These are phyloP conservation scores for Leucophenga montana DNA, from an alignment of 2,888 invertebrate species.

Conservation along the genomic window DNA sequence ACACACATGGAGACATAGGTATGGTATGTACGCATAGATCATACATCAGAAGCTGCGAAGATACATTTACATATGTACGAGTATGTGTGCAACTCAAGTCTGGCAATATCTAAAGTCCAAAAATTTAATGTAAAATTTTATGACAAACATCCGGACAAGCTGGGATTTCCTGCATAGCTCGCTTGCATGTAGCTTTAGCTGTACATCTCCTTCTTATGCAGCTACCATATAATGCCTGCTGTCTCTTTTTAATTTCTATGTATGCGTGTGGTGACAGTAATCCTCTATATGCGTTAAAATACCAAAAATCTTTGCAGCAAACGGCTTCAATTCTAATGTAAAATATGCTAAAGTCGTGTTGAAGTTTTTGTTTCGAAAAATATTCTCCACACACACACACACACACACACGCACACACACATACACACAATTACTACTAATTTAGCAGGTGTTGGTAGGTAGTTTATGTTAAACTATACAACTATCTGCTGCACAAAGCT, in stretches of 20 bases:
- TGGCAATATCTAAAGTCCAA: conserved; percentile 13
- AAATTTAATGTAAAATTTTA: conserved; percentile 38
- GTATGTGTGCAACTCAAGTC: conserved; percentile 6
- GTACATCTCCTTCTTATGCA: background rate
- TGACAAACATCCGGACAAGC: conserved; percentile 36
- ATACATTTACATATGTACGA: conserved; percentile 3
- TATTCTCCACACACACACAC: background rate
- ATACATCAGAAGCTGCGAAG: background rate
- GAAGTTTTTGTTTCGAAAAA: background rate
- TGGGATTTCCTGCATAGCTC: conserved; percentile 34
- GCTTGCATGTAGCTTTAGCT: conserved; percentile 22
- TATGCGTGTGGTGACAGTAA: conserved; percentile 15
- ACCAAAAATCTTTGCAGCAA: conserved; percentile 20
- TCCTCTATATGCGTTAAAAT: conserved; percentile 16
- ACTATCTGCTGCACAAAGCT: conserved; percentile 51
- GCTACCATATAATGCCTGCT: background rate
- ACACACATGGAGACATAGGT: background rate
- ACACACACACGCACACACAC: background rate
- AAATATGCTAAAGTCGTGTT: conserved; percentile 10
- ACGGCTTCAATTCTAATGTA: background rate
- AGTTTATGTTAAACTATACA: conserved; percentile 26
- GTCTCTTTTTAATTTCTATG: background rate
- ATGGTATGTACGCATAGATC: background rate
- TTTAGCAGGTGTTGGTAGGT: too few relatives aligned
- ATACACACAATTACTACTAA: conserved; percentile 20